phyloP scores from a whole-genome alignment of 92 coral and sea anemone species.

The Zoanthus sociatus region DNA sequence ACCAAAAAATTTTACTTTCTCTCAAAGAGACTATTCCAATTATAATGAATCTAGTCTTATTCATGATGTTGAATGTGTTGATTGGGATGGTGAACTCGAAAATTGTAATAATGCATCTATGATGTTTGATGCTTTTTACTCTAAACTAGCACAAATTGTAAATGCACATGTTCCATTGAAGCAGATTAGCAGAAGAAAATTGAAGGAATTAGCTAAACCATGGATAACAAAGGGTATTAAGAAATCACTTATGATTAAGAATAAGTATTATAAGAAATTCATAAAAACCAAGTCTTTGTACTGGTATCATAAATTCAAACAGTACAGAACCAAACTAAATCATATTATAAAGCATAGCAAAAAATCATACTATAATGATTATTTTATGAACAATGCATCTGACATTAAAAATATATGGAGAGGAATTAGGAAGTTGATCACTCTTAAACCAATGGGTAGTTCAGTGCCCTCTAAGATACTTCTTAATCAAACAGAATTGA shows the following conservation, averaged over 20 bases:
- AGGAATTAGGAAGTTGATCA: background rate
- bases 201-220: conserved; percentile 13
- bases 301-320: conserved; percentile 28
- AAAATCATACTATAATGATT: conserved; percentile 7
- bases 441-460: too few species aligned
- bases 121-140: conserved; percentile 5
- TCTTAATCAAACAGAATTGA: too few species aligned
- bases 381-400: too few species aligned
- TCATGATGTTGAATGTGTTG: conserved; percentile 19
- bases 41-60: conserved; percentile 15
- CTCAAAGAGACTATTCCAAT: background rate
- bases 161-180: conserved; percentile 31
- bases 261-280: conserved; percentile 16
- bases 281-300: conserved; percentile 21
- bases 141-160: background rate
- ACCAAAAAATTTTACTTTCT: background rate
- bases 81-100: conserved; percentile 27
- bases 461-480: too few species aligned
- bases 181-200: conserved; percentile 25
- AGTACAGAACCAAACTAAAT: conserved; percentile 32
- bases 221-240: conserved; percentile 34
- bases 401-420: conserved; percentile 38
- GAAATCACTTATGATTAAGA: conserved; percentile 23
- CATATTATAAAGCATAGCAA: conserved; percentile 36
- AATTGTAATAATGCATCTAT: background rate